Conservation (phyloP, 2,797 vertebrate species). For the Sternarchorhynchus goeldii region DNA sequence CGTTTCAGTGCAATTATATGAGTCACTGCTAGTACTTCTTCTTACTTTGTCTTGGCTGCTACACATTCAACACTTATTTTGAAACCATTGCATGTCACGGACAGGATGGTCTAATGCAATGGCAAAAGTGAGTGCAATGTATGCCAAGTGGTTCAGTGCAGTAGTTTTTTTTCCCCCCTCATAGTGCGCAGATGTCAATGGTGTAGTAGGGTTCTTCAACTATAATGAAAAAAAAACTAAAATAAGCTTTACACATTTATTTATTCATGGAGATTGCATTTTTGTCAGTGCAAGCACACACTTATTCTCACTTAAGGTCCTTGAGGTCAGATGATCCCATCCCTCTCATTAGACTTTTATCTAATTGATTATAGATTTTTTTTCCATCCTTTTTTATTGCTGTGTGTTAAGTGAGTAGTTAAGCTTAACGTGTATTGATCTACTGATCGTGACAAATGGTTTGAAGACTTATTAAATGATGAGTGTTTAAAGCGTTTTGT, state of each 20-base stretch:
- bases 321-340: not conserved
- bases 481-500: conserved; percentile 1
- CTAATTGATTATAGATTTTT: conserved; percentile 17
- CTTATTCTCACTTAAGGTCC: not conserved
- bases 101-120: no score
- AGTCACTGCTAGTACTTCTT: not conserved
- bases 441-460: not conserved
- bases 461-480: not conserved
- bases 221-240: no score
- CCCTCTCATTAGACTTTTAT: not conserved
- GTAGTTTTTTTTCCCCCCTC: no score
- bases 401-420: conserved; percentile 16
- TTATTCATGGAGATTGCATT: not conserved
- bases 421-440: conserved; percentile 9
- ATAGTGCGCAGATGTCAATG: no score
- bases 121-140: no score
- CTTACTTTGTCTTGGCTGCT: conserved; percentile 12
- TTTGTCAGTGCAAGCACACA: not conserved
- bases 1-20: not conserved
- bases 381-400: conserved; percentile 3
- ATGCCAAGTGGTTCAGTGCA: no score
- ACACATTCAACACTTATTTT: conserved; percentile 11
- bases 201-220: no score
- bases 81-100: not conserved
- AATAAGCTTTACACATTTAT: not conserved